Conservation (phyloP, 1,140 invertebrate genomes). For the Meloidogyne chitwoodi region DNA sequence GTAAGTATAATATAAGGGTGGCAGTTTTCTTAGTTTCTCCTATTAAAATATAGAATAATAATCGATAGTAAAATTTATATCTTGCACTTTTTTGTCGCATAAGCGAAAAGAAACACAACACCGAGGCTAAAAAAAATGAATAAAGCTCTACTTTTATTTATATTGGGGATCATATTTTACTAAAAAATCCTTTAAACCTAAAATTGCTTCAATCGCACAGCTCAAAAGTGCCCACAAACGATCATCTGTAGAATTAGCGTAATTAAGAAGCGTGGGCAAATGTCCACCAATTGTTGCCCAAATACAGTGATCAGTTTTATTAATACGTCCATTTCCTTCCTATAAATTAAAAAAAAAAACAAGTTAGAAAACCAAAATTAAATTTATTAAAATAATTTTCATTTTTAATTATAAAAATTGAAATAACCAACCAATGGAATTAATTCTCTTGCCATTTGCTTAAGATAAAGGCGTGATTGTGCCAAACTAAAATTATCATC, state of each 20-base stretch:
- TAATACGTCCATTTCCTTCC: slow-evolving; percentile 20
- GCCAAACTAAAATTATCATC: slow-evolving; percentile 27
- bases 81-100: no score
- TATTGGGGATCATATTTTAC: no score
- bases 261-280: slow-evolving; percentile 22
- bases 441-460: slow-evolving; percentile 21
- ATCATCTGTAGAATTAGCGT: slow-evolving; percentile 28
- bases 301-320: slow-evolving; percentile 31
- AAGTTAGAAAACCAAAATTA: no score
- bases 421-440: slow-evolving; percentile 22
- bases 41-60: no score
- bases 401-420: neutral
- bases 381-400: neutral
- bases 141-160: no score
- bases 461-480: slow-evolving; percentile 24
- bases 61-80: no score
- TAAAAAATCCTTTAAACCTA: neutral
- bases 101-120: no score
- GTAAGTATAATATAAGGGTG: no score
- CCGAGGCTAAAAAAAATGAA: no score
- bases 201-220: slow-evolving; percentile 35
- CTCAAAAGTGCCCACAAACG: slow-evolving; percentile 32
- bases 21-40: no score
- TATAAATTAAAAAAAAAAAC: neutral
- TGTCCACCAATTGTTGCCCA: slow-evolving; percentile 35